Base-by-base conservation (phyloP, 35 echinoderm and acorn worm genomes). In the Ophioderma brevispina region DNA sequence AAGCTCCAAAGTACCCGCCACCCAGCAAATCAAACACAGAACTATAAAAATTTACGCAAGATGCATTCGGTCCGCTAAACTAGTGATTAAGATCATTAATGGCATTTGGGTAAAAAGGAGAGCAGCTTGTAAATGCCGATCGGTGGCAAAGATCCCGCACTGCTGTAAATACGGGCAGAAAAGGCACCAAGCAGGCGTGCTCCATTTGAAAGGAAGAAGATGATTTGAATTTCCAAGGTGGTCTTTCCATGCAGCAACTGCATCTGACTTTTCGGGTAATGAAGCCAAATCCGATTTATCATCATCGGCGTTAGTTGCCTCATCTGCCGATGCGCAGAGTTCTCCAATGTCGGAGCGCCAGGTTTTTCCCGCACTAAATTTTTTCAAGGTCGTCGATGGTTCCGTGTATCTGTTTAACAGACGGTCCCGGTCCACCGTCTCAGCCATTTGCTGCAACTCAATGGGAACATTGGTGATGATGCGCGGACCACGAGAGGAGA, bases 131-230 rank as follows among this genome's bases (percentile, higher is more conserved):
- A 85, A 59, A 85, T 33, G 15, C 83, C 83, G 19, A 85, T 85
- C 31, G 35, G 83, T 85, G 31, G 83, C 83, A 59, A 85, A 49
- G 13, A 85, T 52, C 32, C 83, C 83, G n/a, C 34, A 59, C 28
- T 85, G 83, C 55, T 85, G 83, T 21, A 59, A 64, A 85, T 0
- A 85, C 83, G 52, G 83, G 83, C 13, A 85, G 83, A 59, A 85
- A 85, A n/a, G 83, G 83, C 21, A 85, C 83, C 14, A 85, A 64
- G 28, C 83, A 85, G 83, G 70, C 83, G 63, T 85, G 83, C 83
- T 85, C 17, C 83, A 49, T 37, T 85, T 85, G 83, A 85, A 85
- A 85, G 83, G 33, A 85, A 85, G 52, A 85, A 85, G 83, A 85
- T 64, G 14, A 55, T 55, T 59, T 85, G 63, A 31, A 85, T 64